These are phyloP conservation scores for Iselma pallidipennis DNA, from an alignment of 2,888 invertebrate species.

Conservation along the genomic window DNA sequence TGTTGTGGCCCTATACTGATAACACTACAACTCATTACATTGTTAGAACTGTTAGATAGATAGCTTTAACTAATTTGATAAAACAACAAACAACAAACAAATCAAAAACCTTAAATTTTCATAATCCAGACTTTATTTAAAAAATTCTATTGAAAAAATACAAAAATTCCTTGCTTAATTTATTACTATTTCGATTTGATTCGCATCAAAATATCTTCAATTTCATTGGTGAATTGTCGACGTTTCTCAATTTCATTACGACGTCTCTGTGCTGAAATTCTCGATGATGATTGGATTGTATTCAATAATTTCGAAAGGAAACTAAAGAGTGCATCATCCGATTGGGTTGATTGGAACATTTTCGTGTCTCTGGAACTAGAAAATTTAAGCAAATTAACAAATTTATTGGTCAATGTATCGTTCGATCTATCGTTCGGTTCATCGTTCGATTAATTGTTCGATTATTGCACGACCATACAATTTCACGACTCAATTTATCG, in stretches of 20 bases:
- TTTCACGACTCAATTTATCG: no score
- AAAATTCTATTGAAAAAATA: neutral
- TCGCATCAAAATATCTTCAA: neutral
- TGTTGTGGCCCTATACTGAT: neutral
- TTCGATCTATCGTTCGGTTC: no score
- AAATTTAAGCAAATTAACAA: no score
- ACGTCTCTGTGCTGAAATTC: neutral
- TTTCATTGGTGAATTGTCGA: neutral
- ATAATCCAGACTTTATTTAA: neutral
- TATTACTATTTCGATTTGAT: neutral
- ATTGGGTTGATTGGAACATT: neutral
- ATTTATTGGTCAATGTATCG: no score
- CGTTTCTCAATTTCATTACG: neutral
- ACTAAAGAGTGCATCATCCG: neutral
- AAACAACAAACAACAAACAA: no score
- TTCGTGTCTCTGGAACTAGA: neutral
- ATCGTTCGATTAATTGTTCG: no score
- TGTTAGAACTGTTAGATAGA: no score
- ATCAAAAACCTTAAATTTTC: no score
- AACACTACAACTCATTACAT: no score
- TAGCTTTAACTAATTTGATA: no score
- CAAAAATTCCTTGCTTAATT: no score
- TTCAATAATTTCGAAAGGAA: neutral
- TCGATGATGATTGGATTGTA: neutral
- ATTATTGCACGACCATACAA: no score